These are phyloP conservation scores for Ephialtes manifestator DNA, from an alignment of 2,888 invertebrate species.

Conservation along the genomic window DNA sequence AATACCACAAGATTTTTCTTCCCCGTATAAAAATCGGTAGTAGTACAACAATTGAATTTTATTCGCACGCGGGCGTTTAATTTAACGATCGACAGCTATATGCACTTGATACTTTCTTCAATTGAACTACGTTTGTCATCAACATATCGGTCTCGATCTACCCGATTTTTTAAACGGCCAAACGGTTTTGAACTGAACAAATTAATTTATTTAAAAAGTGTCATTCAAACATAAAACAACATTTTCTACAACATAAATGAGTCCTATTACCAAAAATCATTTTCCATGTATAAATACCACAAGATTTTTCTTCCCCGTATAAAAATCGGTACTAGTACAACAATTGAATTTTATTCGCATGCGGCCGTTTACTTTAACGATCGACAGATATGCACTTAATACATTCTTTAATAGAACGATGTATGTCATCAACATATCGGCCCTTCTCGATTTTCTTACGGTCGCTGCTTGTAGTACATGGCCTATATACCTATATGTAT, in stretches of 20 bases:
- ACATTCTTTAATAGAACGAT: conserved; percentile 24
- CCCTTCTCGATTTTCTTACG: conserved; percentile 37
- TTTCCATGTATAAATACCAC: too few species aligned
- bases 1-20: too few species aligned
- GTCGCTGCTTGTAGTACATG: conserved; percentile 34
- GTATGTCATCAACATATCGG: conserved; percentile 42
- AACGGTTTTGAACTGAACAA: too few species aligned
- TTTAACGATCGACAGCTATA: conserved; percentile 4
- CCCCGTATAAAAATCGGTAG: background rate
- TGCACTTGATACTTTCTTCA: too few species aligned
- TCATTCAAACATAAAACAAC: too few species aligned
- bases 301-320: too few species aligned
- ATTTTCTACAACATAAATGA: too few species aligned
- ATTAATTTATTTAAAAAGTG: too few species aligned
- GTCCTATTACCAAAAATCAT: too few species aligned
- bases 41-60: background rate
- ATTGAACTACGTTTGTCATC: too few species aligned
- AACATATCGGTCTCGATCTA: too few species aligned
- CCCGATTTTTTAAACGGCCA: too few species aligned
- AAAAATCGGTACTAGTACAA: background rate
- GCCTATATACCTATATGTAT: conserved; percentile 9
- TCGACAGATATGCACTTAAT: conserved; percentile 10
- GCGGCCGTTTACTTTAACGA: background rate
- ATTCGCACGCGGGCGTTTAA: background rate
- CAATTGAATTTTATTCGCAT: conserved; percentile 6